phyloP scores from a whole-genome alignment of 2,797 vertebrate genomes.

The Gobionotothen gibberifrons region DNA sequence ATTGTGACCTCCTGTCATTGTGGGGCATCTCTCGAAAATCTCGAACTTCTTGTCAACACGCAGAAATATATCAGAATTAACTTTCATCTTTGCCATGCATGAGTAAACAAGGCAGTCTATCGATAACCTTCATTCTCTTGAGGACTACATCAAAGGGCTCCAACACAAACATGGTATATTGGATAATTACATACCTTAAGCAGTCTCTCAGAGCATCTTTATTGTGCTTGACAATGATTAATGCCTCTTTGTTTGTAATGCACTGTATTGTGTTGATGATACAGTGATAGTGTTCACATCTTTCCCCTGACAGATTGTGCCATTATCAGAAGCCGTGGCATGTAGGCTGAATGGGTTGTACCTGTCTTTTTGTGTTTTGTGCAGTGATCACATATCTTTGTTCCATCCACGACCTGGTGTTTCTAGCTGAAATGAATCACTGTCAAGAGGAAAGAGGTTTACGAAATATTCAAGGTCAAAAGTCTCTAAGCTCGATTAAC shows the following conservation, averaged over 20 bases:
- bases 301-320: conserved; percentile 26
- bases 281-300: conserved; percentile 30
- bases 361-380: conserved; percentile 48
- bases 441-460: conserved; percentile 52
- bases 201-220: conserved; percentile 26
- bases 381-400: conserved; percentile 54
- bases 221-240: conserved; percentile 56
- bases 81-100: conserved; percentile 26
- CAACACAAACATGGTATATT: conserved; percentile 40
- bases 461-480: conserved; percentile 56
- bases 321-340: conserved; percentile 29
- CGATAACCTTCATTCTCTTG: conserved; percentile 58
- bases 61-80: conserved; percentile 19
- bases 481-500: conserved; percentile 31
- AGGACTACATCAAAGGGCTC: conserved; percentile 43
- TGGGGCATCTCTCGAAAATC: conserved; percentile 13
- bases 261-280: conserved; percentile 49
- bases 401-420: conserved; percentile 48
- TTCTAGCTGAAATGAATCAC: conserved; percentile 67
- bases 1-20: conserved; percentile 19
- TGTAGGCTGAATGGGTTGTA: conserved; percentile 26
- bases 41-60: conserved; percentile 4
- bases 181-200: conserved; percentile 51
- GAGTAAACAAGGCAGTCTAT: conserved; percentile 48
- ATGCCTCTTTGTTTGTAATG: conserved; percentile 42